Conservation (phyloP, 2,113 vertebrate genomes). For the Otocyon megalotis region DNA sequence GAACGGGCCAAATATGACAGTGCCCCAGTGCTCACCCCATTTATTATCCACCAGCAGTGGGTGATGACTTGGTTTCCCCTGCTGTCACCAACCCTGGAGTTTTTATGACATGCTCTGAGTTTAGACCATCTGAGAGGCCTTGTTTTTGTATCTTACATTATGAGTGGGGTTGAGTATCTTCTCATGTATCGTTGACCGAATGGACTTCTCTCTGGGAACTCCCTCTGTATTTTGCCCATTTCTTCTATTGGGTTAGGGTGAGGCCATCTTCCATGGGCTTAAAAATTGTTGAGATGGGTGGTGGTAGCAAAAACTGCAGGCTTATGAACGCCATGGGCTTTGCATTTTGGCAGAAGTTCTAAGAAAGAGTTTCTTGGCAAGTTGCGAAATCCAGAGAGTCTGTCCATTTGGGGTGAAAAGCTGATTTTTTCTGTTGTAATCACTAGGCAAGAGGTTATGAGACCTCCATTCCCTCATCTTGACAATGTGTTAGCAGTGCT, state of each 20-base stretch:
- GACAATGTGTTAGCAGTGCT: accelerated
- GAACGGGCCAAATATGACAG: background rate
- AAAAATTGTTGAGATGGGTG: background rate
- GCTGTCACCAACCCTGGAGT: background rate
- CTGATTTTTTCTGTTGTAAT: background rate
- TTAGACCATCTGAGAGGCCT: background rate
- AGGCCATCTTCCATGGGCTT: background rate
- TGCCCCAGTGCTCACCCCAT: accelerated
- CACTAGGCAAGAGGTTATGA: background rate
- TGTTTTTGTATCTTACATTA: background rate
- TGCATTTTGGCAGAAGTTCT: background rate
- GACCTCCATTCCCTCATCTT: accelerated
- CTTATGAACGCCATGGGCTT: background rate
- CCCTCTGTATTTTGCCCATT: background rate
- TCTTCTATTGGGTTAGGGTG: background rate
- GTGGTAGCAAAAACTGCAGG: background rate
- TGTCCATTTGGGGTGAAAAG: background rate
- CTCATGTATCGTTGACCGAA: accelerated
- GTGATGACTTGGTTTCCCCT: background rate
- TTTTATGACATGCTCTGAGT: background rate
- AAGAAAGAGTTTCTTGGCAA: background rate
- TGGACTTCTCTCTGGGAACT: background rate
- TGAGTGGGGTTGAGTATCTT: background rate
- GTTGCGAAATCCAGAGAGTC: background rate
- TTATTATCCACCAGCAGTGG: background rate